A percentile compares a stretch with the other conserved stretches of the same genome.
Conservation (phyloP, 2,888 invertebrate species). For the Malthinus flaveolus region DNA sequence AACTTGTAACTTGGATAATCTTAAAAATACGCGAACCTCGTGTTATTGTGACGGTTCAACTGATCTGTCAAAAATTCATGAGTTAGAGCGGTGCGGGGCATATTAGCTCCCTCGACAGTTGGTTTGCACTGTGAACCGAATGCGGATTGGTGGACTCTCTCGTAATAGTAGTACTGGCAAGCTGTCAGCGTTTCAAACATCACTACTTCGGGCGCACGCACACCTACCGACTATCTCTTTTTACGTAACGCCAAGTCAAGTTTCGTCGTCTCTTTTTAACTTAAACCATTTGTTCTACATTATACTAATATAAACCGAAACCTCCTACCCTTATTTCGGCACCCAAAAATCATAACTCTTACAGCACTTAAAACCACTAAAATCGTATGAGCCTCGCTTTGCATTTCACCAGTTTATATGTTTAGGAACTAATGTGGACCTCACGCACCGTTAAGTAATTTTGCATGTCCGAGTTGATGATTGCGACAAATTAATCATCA, state of each 20-base stretch:
- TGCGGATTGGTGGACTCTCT: conserved; percentile 53
- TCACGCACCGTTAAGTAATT: conserved; percentile 45
- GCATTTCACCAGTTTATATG: conserved; percentile 31
- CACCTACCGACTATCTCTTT: conserved; percentile 44
- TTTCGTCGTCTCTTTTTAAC: conserved; percentile 31
- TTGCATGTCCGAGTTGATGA: conserved; percentile 47
- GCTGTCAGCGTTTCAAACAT: conserved; percentile 59
- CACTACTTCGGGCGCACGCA: conserved; percentile 55
- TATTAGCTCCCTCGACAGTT: conserved; percentile 47
- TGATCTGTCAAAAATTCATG: conserved; percentile 46
- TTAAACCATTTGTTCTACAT: conserved; percentile 46
- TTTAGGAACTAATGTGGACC: conserved; percentile 41
- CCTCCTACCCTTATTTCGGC: conserved; percentile 54
- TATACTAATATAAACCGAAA: conserved; percentile 40
- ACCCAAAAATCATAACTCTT: conserved; percentile 50
- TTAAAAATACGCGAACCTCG: conserved; percentile 46
- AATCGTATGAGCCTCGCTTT: conserved; percentile 31
- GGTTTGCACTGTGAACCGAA: conserved; percentile 53
- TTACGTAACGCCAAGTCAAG: conserved; percentile 28
- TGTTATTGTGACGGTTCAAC: conserved; percentile 43
- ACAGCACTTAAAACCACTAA: conserved; percentile 42
- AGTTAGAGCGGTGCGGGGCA: conserved; percentile 37
- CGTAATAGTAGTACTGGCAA: conserved; percentile 56
- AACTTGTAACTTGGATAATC: conserved; percentile 31
- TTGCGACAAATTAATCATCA: conserved; percentile 47